These are phyloP conservation scores for Drosophila ficusphila DNA, from an alignment of 1,140 invertebrate species.

Conservation along the genomic window DNA sequence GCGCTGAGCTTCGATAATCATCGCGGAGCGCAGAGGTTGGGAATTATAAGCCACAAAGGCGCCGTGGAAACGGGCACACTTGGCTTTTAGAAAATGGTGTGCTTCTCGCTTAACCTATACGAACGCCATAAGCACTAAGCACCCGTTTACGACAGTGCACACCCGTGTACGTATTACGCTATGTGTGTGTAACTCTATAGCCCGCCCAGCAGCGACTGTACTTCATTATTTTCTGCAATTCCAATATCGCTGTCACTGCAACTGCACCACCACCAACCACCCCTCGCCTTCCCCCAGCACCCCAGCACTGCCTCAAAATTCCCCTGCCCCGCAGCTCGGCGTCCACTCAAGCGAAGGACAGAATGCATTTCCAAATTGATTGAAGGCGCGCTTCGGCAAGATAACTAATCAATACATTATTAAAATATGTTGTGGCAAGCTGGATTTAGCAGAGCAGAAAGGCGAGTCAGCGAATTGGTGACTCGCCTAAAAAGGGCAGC, in stretches of 20 bases:
- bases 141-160: neutral
- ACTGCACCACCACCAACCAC: neutral
- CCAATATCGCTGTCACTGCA: conserved; percentile 24
- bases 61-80: too few species aligned
- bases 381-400: conserved; percentile 28
- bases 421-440: conserved; percentile 26
- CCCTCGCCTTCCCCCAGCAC: neutral
- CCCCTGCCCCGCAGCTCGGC: conserved; percentile 9
- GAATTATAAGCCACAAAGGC: too few species aligned
- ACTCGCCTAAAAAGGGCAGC: too few species aligned
- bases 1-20: neutral
- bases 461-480: too few species aligned
- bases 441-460: neutral
- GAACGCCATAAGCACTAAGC: too few species aligned
- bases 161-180: too few species aligned
- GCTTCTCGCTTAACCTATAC: too few species aligned
- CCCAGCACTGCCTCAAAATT: neutral
- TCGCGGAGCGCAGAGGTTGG: neutral
- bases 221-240: conserved; percentile 57
- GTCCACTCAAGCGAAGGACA: conserved; percentile 47
- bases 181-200: neutral
- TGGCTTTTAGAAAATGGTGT: too few species aligned
- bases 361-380: conserved; percentile 53
- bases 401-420: conserved; percentile 59
- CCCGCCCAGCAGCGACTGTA: conserved; percentile 1